Percentiles rank a stretch among this genome's conserved stretches.
These are phyloP conservation scores for Stictocephala bisonia DNA, from an alignment of 2,888 invertebrate genomes.

Conservation along the genomic window DNA sequence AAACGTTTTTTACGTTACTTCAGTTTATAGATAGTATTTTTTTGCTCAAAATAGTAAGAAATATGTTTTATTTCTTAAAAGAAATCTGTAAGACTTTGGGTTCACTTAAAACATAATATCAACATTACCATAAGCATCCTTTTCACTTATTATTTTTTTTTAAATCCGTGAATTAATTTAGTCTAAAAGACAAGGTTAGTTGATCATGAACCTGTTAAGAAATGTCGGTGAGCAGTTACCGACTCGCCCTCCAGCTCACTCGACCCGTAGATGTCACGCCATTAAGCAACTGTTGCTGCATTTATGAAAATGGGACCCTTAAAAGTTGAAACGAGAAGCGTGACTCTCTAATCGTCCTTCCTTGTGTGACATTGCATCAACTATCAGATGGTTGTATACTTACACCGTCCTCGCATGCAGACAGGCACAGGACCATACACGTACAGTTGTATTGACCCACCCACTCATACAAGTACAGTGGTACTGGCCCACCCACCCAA, in stretches of 20 bases:
- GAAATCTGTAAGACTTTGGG: too few relatives aligned
- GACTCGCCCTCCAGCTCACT: not conserved
- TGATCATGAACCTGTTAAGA: not conserved
- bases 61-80: too few relatives aligned
- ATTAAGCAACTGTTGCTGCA: conserved; percentile 6
- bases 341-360: conserved; percentile 36
- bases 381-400: too few relatives aligned
- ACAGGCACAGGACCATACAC: too few relatives aligned
- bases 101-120: not conserved
- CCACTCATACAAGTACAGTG: too few relatives aligned
- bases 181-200: not conserved
- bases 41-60: too few relatives aligned
- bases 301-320: conserved; percentile 37
- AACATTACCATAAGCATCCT: not conserved
- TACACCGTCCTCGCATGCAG: too few relatives aligned
- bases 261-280: not conserved
- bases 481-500: too few relatives aligned
- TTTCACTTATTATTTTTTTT: not conserved
- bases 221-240: not conserved
- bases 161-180: not conserved
- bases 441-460: too few relatives aligned
- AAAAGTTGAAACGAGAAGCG: conserved; percentile 38
- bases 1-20: too few relatives aligned
- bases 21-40: too few relatives aligned
- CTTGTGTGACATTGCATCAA: too few relatives aligned